Conservation (phyloP, 2,113 vertebrate genomes). For the Desmodus rotundus region DNA sequence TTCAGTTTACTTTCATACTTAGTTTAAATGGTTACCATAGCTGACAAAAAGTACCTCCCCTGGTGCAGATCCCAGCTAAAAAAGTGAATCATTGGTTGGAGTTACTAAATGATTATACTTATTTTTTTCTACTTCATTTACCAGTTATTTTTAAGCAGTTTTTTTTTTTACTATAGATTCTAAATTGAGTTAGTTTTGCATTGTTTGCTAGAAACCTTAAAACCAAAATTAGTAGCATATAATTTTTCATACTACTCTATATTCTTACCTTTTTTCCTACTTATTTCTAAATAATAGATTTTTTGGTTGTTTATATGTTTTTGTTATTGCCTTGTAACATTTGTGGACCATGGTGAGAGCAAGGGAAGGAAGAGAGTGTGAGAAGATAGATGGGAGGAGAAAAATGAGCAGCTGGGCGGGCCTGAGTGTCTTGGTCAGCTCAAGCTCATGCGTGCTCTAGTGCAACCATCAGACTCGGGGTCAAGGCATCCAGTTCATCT, state of each 20-base stretch:
- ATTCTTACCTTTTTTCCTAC: background rate
- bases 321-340: background rate
- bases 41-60: background rate
- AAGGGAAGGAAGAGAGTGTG: background rate
- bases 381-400: background rate
- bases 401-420: background rate
- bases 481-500: background rate
- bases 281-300: background rate
- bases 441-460: rapidly evolving
- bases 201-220: background rate
- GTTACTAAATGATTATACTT: background rate
- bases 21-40: background rate
- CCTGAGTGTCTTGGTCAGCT: rapidly evolving
- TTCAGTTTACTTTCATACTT: slow-evolving; percentile 24
- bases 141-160: background rate
- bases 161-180: background rate
- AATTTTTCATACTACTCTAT: background rate
- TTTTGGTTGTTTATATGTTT: no score
- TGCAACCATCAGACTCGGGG: background rate
- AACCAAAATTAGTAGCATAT: background rate
- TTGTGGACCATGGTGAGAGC: background rate
- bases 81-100: background rate
- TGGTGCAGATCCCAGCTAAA: background rate
- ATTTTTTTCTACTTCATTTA: background rate
- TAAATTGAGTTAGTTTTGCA: background rate